phyloP scores from a whole-genome alignment of 2,888 invertebrate genomes.

The Drosophila mimetica region DNA sequence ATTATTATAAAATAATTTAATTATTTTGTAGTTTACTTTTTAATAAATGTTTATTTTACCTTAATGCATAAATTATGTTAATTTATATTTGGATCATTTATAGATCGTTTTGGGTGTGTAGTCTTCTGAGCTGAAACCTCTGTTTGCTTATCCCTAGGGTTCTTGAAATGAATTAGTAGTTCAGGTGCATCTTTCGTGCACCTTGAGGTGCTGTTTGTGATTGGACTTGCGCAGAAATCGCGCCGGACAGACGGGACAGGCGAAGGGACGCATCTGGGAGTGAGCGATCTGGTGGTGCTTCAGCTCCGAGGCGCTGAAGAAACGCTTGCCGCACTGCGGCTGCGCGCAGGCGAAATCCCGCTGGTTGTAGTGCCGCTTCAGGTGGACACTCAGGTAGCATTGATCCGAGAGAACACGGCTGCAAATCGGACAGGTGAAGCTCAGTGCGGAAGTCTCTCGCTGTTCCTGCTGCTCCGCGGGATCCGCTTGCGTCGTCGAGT shows the following conservation, averaged over 20 bases:
- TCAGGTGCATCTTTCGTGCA: conserved; percentile 37
- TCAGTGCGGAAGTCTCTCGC: conserved; percentile 28
- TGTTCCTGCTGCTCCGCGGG: conserved; percentile 1
- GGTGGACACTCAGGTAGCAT: conserved; percentile 74
- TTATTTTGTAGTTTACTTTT: neutral
- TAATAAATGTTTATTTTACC: too few relatives aligned
- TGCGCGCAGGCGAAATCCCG: conserved; percentile 68
- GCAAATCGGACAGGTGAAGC: conserved; percentile 73
- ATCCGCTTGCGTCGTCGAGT: conserved; percentile 19
- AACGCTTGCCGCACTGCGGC: conserved; percentile 72
- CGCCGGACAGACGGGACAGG: conserved; percentile 67
- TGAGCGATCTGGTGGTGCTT: conserved; percentile 79
- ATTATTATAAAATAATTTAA: neutral
- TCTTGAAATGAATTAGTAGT: too few relatives aligned
- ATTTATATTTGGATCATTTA: too few relatives aligned
- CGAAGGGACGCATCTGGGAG: conserved; percentile 58
- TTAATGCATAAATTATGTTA: too few relatives aligned
- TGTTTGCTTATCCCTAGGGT: too few relatives aligned
- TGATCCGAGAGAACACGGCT: conserved; percentile 73
- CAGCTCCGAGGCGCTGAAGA: conserved; percentile 73
- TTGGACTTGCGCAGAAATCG: conserved; percentile 74
- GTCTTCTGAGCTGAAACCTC: too few relatives aligned
- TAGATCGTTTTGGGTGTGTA: too few relatives aligned
- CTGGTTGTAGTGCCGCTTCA: conserved; percentile 76
- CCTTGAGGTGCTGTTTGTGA: conserved; percentile 76